Base-by-base conservation (phyloP, 2,113 vertebrate genomes). In the Capreolus pygargus region DNA sequence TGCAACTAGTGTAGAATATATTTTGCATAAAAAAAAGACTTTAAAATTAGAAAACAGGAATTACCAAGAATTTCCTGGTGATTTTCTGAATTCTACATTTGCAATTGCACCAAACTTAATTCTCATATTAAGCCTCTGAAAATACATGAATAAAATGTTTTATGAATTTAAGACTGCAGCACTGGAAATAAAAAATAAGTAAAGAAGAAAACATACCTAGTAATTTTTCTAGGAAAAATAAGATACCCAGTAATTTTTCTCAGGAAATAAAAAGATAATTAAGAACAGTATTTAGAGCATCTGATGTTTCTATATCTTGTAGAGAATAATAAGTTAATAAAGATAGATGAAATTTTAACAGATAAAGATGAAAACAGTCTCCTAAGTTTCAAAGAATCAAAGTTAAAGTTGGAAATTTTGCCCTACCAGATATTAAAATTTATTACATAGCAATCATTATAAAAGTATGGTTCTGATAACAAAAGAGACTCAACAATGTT, bases 41-140 rank as follows among this genome's bases (percentile, higher is more conserved):
- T 94, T 33, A 89, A 45, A 82, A 82, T 76, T 55, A 70, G 12
- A 95, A 97, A 97, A 55, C 28, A 96, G 27, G 14, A 88, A 91
- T 87, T 96, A 98, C 95, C 89, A 95, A 89, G 83, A 95, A 79
- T 93, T 95, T 94, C 61, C 64, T 54, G 61, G 43, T 85, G 79
- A 64, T 92, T 97, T 98, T 94, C 95, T 95, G 61, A 94, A 97
- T 47, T 96, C 67, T 93, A 96, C 94, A 84, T 87, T 79, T 97
- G 61, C 91, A 92, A 95, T 58, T 88, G 81, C 70, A 81, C 83
- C 95, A 97, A 98, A 98, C 79, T 91, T 96, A 94, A 94, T 95
- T 96, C 83, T 97, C 92, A 86, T 89, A 93, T 95, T 93, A 89
- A 97, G 43, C 5, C 92, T 97, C 97, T 98, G 79, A 95, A 97